Percentiles rank a stretch among this genome's conserved stretches.
These are phyloP conservation scores for Aporophyla lueneburgensis DNA, from an alignment of 2,888 invertebrate species.

Conservation along the genomic window DNA sequence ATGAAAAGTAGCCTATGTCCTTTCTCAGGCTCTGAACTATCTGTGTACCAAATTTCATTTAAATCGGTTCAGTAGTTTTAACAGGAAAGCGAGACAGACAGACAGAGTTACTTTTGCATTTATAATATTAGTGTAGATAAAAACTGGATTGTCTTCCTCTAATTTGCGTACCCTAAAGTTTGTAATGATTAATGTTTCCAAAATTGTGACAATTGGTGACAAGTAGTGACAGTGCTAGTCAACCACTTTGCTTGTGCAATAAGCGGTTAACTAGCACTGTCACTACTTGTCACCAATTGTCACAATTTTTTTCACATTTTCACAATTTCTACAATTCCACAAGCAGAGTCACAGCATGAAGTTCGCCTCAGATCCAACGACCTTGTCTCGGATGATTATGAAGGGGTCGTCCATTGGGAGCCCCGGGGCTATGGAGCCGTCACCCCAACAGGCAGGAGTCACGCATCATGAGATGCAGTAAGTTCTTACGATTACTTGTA, in stretches of 20 bases:
- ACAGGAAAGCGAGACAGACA: no score
- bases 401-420: not conserved
- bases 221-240: not conserved
- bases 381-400: not conserved
- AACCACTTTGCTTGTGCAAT: no score
- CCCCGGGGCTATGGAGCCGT: not conserved
- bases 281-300: no score
- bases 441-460: not conserved
- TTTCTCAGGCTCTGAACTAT: no score
- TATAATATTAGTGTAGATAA: no score
- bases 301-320: no score
- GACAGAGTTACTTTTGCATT: no score
- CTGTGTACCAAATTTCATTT: no score
- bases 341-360: not conserved
- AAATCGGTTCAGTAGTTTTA: no score
- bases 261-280: no score
- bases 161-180: not conserved
- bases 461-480: slow-evolving; percentile 37
- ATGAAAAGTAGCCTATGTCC: no score
- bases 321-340: no score
- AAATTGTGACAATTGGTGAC: not conserved
- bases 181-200: not conserved
- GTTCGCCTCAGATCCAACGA: not conserved
- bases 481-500: not conserved
- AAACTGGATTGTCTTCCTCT: not conserved